These are phyloP conservation scores for Hylyphantes graminicola DNA, from an alignment of 1,140 invertebrate genomes.

Conservation along the genomic window DNA sequence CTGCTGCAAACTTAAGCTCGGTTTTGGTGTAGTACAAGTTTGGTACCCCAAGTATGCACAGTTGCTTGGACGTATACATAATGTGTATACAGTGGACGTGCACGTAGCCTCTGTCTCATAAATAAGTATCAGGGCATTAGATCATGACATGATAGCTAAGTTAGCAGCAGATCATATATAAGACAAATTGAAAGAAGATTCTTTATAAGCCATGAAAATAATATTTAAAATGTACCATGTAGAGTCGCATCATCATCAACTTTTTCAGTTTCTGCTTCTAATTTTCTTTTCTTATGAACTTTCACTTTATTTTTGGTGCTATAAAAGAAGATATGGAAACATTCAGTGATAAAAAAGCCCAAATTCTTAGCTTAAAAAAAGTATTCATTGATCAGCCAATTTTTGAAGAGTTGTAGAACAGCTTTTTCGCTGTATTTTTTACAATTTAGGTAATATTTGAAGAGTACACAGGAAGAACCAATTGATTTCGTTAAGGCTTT, in stretches of 20 bases:
- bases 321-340: neutral
- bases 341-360: no score
- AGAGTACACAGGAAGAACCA: no score
- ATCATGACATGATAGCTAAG: neutral
- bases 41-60: no score
- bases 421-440: no score
- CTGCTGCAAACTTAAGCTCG: no score
- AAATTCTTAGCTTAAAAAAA: neutral
- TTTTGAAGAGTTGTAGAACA: neutral
- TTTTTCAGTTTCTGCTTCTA: constrained; percentile 10
- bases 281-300: constrained; percentile 66
- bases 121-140: neutral
- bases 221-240: constrained; percentile 52
- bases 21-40: no score
- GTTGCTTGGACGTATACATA: no score
- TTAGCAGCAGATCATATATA: neutral
- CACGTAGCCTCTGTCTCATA: no score
- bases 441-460: neutral
- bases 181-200: neutral
- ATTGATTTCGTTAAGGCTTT: no score
- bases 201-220: constrained; percentile 70
- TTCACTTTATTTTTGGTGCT: constrained; percentile 16
- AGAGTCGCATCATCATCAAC: constrained; percentile 37
- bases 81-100: no score
- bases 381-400: neutral